Evolutionary conservation across 2,797 vertebrate genomes (phyloP).

Genomic region (Cryptoblepharus egeriae): DNA sequence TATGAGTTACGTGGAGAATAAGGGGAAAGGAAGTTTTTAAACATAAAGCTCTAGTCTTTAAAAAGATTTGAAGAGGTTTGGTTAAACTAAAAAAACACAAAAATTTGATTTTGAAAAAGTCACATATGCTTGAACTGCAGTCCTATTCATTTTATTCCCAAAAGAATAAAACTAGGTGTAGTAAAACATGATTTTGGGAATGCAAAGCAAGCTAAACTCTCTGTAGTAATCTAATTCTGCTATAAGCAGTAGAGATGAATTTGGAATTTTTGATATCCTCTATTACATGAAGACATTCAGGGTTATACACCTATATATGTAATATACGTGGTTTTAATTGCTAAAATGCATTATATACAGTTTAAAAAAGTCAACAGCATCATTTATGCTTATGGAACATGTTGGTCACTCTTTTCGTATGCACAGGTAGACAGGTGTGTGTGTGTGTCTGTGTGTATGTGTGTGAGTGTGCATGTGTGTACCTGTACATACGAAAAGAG

Average conservation of each 20-base stretch:
- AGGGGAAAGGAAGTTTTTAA: constrained; percentile 49
- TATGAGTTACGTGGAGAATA: neutral
- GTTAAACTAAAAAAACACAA: constrained; percentile 38
- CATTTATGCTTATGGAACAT: constrained; percentile 13
- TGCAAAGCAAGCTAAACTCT: constrained; percentile 43
- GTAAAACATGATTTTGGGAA: constrained; percentile 52
- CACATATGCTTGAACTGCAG: constrained; percentile 19
- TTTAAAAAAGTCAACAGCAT: neutral
- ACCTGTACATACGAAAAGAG: no score
- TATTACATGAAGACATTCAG: constrained; percentile 11
- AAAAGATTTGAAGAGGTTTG: constrained; percentile 53
- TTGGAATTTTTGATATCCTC: constrained; percentile 31
- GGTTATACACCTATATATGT: neutral
- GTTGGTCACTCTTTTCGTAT: no score
- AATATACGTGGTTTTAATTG: constrained; percentile 26
- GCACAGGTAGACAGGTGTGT: no score
- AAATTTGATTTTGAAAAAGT: constrained; percentile 32
- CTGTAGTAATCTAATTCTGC: constrained; percentile 30
- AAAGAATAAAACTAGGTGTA: neutral
- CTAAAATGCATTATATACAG: neutral
- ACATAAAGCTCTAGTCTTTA: constrained; percentile 54
- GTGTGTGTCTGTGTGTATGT: no score
- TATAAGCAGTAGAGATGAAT: constrained; percentile 12
- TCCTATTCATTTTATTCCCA: constrained; percentile 43
- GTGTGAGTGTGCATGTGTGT: no score